phyloP scores from a whole-genome alignment of 2,888 invertebrate genomes.

The Pedicia rivosa region DNA sequence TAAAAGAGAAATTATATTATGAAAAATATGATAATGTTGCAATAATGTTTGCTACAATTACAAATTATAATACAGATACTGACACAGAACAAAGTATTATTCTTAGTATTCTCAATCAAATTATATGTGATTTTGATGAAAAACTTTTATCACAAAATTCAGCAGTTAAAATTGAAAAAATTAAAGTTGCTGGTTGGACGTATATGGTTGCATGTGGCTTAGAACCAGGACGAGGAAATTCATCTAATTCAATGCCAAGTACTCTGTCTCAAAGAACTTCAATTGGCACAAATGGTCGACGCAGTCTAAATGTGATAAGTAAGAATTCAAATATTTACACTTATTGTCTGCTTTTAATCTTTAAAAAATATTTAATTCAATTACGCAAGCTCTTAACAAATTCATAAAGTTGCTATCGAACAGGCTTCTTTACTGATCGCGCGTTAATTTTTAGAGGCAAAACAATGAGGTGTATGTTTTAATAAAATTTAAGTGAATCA shows the following conservation, averaged over 20 bases:
- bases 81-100: conserved; percentile 48
- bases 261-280: conserved; percentile 10
- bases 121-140: conserved; percentile 86
- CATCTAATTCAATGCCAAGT: conserved; percentile 20
- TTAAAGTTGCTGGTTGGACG: conserved; percentile 91
- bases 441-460: no score
- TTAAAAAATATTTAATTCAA: no score
- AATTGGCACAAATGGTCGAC: conserved; percentile 24
- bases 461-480: no score
- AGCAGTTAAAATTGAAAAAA: conserved; percentile 73
- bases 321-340: conserved; percentile 18
- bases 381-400: no score
- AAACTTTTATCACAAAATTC: conserved; percentile 41
- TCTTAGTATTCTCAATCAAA: conserved; percentile 66
- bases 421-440: no score
- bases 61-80: conserved; percentile 53
- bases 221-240: conserved; percentile 51
- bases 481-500: no score
- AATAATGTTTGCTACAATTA: conserved; percentile 92
- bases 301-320: conserved; percentile 30
- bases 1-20: conserved; percentile 65
- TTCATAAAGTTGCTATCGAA: no score
- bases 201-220: conserved; percentile 96
- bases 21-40: conserved; percentile 79
- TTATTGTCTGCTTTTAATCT: no score